phyloP scores from a whole-genome alignment of 2,888 invertebrate species.

The Hedya salicella region DNA sequence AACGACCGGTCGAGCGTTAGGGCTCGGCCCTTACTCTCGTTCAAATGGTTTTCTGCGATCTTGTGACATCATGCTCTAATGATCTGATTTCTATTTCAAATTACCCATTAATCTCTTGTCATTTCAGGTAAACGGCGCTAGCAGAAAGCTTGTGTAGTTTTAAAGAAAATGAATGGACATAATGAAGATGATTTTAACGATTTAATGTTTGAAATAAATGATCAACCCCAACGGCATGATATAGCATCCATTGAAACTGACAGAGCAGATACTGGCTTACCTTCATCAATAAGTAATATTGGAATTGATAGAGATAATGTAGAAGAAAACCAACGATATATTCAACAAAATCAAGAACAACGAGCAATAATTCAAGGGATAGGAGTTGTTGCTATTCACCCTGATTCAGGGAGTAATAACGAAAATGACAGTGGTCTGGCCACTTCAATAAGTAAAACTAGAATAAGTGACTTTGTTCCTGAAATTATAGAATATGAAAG shows the following conservation, averaged over 20 bases:
- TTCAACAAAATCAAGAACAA: background rate
- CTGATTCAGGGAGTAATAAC: background rate
- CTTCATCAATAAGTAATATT: background rate
- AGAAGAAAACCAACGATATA: background rate
- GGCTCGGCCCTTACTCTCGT: too few species aligned
- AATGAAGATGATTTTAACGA: conserved; percentile 55
- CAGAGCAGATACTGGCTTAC: background rate
- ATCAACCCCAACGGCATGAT: background rate
- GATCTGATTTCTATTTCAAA: too few species aligned
- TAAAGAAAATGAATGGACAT: background rate
- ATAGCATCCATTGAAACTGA: background rate
- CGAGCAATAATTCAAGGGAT: background rate
- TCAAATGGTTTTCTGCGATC: too few species aligned
- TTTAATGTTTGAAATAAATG: conserved; percentile 46
- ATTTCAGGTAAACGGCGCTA: background rate
- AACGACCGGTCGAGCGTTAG: too few species aligned
- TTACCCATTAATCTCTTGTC: too few species aligned
- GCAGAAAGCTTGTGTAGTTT: background rate
- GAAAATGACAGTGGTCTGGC: background rate
- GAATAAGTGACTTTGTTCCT: background rate
- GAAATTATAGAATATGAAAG: background rate
- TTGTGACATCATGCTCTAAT: too few species aligned
- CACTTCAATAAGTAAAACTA: background rate
- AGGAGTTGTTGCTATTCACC: background rate
- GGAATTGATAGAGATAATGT: background rate